Evolutionary conservation across 2,113 vertebrate species (phyloP).

Genomic region (Istiophorus platypterus): DNA sequence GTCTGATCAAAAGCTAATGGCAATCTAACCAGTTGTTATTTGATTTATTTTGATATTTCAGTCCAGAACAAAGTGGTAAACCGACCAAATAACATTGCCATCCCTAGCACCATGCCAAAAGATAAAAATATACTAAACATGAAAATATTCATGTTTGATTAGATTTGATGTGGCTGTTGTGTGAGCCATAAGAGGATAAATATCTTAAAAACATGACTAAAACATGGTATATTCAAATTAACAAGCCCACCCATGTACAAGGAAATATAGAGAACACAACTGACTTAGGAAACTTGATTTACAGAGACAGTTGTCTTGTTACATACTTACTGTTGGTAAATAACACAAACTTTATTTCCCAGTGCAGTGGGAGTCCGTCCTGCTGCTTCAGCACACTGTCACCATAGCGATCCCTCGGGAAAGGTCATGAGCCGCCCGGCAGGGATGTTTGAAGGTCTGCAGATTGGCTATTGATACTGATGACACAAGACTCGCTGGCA

Average conservation of each 20-base stretch:
- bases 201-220: not conserved
- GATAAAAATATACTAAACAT: not conserved
- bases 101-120: not conserved
- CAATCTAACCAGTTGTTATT: too few relatives aligned
- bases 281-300: not conserved
- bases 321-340: not conserved
- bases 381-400: conserved; percentile 73
- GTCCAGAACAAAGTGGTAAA: not conserved
- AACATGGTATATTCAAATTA: not conserved
- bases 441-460: conserved; percentile 76
- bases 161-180: too few relatives aligned
- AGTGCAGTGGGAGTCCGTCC: conserved; percentile 8
- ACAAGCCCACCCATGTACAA: not conserved
- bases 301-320: not conserved
- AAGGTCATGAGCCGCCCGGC: conserved; percentile 75
- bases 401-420: conserved; percentile 78
- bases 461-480: conserved; percentile 59
- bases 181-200: too few relatives aligned
- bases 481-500: conserved; percentile 53
- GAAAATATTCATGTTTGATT: not conserved
- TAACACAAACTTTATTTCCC: conserved; percentile 8
- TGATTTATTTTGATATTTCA: not conserved
- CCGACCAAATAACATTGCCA: not conserved
- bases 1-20: not conserved
- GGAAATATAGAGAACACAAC: not conserved